Evolutionary conservation across 30 jellyfish, hydroid and myxozoan genomes (phyloP).

Genomic region (Calvadosia cruxmelitensis): DNA sequence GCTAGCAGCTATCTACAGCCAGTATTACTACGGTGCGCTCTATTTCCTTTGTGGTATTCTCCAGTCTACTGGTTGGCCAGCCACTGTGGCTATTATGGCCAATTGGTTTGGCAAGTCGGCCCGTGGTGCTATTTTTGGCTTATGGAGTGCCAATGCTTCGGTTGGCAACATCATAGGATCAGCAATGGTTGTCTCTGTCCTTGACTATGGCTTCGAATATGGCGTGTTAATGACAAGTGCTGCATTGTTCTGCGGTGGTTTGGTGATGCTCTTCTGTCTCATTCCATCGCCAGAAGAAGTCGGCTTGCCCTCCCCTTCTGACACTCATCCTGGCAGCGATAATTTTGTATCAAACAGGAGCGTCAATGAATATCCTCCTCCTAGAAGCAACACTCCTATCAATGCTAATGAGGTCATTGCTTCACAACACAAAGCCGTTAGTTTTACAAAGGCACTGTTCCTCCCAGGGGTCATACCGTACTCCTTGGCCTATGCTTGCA

Average conservation of each 20-base stretch:
- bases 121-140: constrained; percentile 87
- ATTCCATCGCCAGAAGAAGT: constrained; percentile 56
- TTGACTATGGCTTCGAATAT: constrained; percentile 71
- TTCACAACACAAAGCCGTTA: constrained; percentile 32
- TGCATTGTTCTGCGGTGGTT: constrained; percentile 74
- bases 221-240: constrained; percentile 64
- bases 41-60: constrained; percentile 67
- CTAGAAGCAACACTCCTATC: background rate
- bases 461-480: constrained; percentile 94
- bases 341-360: background rate
- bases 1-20: constrained; percentile 21
- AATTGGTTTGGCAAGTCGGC: constrained; percentile 88
- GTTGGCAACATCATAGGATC: constrained; percentile 88
- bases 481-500: constrained; percentile 83
- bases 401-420: background rate
- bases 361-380: background rate
- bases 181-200: constrained; percentile 51
- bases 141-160: constrained; percentile 92
- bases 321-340: background rate
- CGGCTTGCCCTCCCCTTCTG: constrained; percentile 18
- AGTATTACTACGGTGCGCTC: constrained; percentile 43
- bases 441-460: constrained; percentile 52
- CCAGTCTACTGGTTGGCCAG: constrained; percentile 98
- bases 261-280: constrained; percentile 44
- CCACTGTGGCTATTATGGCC: constrained; percentile 90